These are phyloP conservation scores for Centroberyx gerrardi DNA, from an alignment of 2,797 vertebrate genomes.

Conservation along the genomic window DNA sequence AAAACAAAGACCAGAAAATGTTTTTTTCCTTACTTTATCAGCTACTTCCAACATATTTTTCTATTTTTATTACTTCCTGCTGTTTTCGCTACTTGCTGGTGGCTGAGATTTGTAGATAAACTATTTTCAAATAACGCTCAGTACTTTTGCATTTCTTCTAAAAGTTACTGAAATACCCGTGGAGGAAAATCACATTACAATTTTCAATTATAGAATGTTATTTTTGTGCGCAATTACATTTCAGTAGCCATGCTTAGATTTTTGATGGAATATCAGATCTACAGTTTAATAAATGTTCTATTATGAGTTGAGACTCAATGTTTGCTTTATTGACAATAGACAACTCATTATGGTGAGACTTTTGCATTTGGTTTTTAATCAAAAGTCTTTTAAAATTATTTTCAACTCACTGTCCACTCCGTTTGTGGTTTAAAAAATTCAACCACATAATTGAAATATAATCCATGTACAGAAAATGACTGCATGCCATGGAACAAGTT, in stretches of 20 bases:
- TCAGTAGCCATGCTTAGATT: background rate
- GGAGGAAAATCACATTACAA: background rate
- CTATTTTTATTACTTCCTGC: slow-evolving; percentile 4
- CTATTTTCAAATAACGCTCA: background rate
- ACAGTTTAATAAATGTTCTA: background rate
- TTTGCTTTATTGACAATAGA: background rate
- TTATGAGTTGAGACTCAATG: background rate
- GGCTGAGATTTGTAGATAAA: background rate
- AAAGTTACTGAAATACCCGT: background rate
- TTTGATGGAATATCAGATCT: background rate
- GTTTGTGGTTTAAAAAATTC: no score
- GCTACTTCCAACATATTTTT: background rate
- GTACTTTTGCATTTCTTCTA: slow-evolving; percentile 1
- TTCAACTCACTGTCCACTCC: no score
- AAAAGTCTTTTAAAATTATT: no score
- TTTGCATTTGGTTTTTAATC: no score
- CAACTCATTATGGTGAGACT: no score
- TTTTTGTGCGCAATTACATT: background rate
- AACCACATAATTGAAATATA: no score
- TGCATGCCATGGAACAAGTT: background rate
- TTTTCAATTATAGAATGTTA: background rate
- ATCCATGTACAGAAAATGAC: no score
- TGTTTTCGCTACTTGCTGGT: slow-evolving; percentile 6
- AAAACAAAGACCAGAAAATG: slow-evolving; percentile 52
- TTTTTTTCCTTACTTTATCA: background rate